Evolutionary conservation across 2,888 invertebrate species (phyloP).

Genomic region (Drosophila barbarae): DNA sequence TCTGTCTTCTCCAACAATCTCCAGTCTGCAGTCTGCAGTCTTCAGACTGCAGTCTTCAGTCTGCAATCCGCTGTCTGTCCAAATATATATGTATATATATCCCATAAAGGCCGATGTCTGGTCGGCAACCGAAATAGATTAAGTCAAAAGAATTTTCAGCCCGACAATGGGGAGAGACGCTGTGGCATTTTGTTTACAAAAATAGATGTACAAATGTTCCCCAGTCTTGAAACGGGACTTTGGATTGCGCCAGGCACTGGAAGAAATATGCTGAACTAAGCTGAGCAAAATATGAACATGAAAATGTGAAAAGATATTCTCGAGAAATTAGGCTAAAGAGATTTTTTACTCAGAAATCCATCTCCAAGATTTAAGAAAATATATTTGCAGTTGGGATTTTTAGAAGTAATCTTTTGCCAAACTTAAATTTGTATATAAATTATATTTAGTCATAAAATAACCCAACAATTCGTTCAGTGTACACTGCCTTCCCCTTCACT

Average conservation of each 20-base stretch:
- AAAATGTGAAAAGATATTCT: neutral
- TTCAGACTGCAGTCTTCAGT: neutral
- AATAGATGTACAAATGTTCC: conserved; percentile 53
- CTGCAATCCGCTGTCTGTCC: conserved; percentile 32
- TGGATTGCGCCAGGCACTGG: conserved; percentile 5
- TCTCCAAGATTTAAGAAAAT: neutral
- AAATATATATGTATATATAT: conserved; percentile 39
- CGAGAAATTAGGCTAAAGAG: too few species aligned
- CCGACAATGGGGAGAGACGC: conserved; percentile 45
- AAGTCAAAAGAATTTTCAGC: conserved; percentile 61
- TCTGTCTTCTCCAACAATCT: conserved; percentile 24
- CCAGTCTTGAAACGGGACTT: conserved; percentile 21
- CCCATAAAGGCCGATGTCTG: conserved; percentile 28
- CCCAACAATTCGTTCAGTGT: conserved; percentile 1
- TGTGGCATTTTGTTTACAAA: conserved; percentile 37
- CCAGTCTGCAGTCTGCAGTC: conserved; percentile 12
- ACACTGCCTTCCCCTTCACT: neutral
- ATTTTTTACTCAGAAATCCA: rapidly evolving
- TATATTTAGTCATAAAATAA: neutral
- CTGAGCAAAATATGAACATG: neutral
- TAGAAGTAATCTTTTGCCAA: neutral
- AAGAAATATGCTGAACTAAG: neutral
- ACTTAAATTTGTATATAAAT: neutral
- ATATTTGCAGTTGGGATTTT: rapidly evolving
- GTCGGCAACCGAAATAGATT: conserved; percentile 28